Conservation (phyloP, 2,888 invertebrate species). For the Gibbula magus region DNA sequence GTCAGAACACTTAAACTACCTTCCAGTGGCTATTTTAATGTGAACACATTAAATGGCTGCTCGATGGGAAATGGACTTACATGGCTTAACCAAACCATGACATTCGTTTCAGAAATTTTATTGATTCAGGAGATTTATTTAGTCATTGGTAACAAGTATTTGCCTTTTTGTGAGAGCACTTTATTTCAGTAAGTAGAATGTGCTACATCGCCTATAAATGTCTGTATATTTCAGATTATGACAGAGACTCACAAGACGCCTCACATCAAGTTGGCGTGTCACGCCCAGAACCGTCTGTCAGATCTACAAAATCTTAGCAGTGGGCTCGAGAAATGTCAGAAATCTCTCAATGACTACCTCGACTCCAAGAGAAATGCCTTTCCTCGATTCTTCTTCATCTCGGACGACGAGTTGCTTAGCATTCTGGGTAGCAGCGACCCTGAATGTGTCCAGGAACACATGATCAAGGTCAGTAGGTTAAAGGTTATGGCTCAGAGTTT, state of each 20-base stretch:
- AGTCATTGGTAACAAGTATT: too few species aligned
- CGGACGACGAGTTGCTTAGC: constrained; percentile 92
- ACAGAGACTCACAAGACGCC: constrained; percentile 87
- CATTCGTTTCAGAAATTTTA: too few species aligned
- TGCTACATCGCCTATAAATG: too few species aligned
- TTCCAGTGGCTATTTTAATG: too few species aligned
- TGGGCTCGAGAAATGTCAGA: constrained; percentile 91
- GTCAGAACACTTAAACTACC: too few species aligned
- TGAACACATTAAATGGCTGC: too few species aligned
- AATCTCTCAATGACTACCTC: constrained; percentile 91
- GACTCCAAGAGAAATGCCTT: constrained; percentile 91
- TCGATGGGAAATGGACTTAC: too few species aligned
- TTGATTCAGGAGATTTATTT: too few species aligned
- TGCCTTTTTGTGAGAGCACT: too few species aligned
- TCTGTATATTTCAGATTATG: constrained; percentile 85
- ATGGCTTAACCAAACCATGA: too few species aligned
- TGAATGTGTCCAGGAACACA: constrained; percentile 90
- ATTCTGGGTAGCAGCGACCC: constrained; percentile 91
- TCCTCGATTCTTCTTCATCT: constrained; percentile 94
- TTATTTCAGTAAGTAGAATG: too few species aligned
- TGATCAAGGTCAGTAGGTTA: constrained; percentile 84
- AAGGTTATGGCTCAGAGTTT: background rate
- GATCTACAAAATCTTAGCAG: constrained; percentile 85
- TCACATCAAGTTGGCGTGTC: constrained; percentile 87
- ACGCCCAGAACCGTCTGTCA: constrained; percentile 83